Evolutionary conservation across 2,113 vertebrate genomes (phyloP), one percentile per base, ranked within the genome.

Genomic region (Pseudolaguvia tuberculata): DNA sequence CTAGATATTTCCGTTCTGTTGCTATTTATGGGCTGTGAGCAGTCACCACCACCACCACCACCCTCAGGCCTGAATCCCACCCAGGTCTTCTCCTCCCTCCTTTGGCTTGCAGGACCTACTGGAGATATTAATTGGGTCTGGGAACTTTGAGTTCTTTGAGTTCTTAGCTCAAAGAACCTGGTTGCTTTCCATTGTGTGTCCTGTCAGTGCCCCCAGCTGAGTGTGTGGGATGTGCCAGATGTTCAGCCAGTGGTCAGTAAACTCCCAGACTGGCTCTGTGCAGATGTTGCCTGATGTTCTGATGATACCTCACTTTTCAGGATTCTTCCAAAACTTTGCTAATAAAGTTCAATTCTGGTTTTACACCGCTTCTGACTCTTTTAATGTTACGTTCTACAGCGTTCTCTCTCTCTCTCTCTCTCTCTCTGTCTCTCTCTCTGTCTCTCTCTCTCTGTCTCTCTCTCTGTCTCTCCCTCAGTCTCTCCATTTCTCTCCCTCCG

Each of bases 211-310:
- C 31, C 6, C 31, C 3, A 35, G 31, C 31, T 35, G 6, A 35
- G 6, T 35, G 3, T 6, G 3, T 35, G 31, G 6, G 6, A 3
- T 6, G 3, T 6, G 3, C 6, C 6, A 3, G 6, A 6, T 6
- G 6, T 35, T 35, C 6, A 35, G 6, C 6, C 31, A 6, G 6
- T 3, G 3, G 3, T 35, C 6, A 35, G 3, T 35, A 35, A 35
- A 4, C 3, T 6, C 6, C 6, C 3, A 4, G 3, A 6, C 31
- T 27, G 29, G 42, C 18, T 25, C 3, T 66, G 11, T 15, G 48
- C 59, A n/a, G 39, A 23, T 71, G 66, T 75, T 58, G 59, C 73
- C 78, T 83, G 29, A 68, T 47, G 58, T 76, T 59, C 68, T 75
- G 68, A 48, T 73, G 65, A 57, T 20, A 68, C 61, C 56, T 68